Conservation (phyloP, 2,797 vertebrate species). For the Melanotaenia parkinsoni region DNA sequence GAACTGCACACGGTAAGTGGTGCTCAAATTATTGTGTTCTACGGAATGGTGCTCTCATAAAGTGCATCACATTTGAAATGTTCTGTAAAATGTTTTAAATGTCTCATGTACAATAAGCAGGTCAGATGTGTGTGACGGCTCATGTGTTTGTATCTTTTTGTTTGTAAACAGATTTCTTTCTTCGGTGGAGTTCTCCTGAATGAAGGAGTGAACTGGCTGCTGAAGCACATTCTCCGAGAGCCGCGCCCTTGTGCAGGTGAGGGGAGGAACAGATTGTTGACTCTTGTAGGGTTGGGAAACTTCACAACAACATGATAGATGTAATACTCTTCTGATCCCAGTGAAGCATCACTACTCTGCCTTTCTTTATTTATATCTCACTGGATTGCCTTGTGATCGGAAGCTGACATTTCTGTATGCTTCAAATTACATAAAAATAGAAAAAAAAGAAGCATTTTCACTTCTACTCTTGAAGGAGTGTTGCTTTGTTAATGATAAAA, state of each 20-base stretch:
- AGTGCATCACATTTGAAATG: not conserved
- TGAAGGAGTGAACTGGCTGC: constrained; percentile 95
- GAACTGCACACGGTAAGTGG: constrained; percentile 96
- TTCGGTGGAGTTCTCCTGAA: constrained; percentile 93
- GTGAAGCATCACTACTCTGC: not conserved
- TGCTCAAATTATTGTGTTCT: constrained; percentile 6
- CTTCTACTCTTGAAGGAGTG: not conserved
- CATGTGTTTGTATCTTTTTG: not conserved
- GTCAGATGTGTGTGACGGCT: not conserved
- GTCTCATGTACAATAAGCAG: not conserved
- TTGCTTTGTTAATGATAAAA: not conserved
- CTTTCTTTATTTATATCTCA: not conserved
- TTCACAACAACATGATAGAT: not conserved
- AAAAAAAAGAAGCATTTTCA: not conserved
- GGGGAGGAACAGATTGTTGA: constrained; percentile 15
- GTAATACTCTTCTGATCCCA: not conserved
- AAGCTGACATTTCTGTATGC: not conserved
- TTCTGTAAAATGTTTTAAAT: not conserved
- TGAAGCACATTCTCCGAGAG: constrained; percentile 95
- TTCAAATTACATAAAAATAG: not conserved
- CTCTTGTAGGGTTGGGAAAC: not conserved
- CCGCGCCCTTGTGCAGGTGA: constrained; percentile 95
- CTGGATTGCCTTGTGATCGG: not conserved
- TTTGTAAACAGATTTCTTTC: constrained; percentile 91
- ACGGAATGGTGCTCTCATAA: not conserved